A percentile compares a stretch with the other conserved stretches of the same genome.
These are phyloP conservation scores for Bombus sibiricus DNA, from an alignment of 1,140 invertebrate species.

Conservation along the genomic window DNA sequence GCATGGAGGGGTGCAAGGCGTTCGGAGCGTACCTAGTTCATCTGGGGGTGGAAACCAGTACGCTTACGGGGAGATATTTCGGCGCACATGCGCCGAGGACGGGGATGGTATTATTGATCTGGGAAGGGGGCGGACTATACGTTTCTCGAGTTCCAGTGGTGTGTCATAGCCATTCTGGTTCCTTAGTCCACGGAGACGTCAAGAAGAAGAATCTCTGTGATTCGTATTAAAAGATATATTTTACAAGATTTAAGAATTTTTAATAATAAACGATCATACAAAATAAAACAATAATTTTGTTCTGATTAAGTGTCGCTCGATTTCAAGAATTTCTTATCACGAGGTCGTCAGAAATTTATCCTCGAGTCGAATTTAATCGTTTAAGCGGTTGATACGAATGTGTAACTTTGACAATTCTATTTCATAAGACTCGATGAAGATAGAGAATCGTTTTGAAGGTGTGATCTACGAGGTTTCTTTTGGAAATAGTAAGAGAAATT, in stretches of 20 bases:
- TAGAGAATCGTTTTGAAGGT: background rate
- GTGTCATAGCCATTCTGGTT: constrained; percentile 67
- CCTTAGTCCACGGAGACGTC: constrained; percentile 40
- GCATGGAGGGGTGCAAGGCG: constrained; percentile 75
- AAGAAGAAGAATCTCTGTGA: constrained; percentile 5
- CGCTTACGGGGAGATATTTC: constrained; percentile 45
- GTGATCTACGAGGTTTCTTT: background rate
- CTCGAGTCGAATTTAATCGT: background rate
- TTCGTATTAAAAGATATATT: background rate
- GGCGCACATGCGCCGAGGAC: constrained; percentile 75
- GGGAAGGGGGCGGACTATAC: constrained; percentile 73
- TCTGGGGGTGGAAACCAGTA: constrained; percentile 69
- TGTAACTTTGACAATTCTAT: background rate
- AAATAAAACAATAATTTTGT: too few relatives aligned
- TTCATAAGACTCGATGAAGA: background rate
- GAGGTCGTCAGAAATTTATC: background rate
- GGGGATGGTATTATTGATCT: constrained; percentile 82
- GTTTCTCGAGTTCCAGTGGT: constrained; percentile 73
- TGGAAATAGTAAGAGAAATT: background rate
- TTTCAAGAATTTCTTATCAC: background rate
- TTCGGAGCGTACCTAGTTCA: constrained; percentile 47
- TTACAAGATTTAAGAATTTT: background rate
- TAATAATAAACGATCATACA: background rate
- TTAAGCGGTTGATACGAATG: background rate
- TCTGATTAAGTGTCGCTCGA: background rate